Base-by-base conservation (phyloP, 2,888 invertebrate genomes). In the Hylaea fasciaria region DNA sequence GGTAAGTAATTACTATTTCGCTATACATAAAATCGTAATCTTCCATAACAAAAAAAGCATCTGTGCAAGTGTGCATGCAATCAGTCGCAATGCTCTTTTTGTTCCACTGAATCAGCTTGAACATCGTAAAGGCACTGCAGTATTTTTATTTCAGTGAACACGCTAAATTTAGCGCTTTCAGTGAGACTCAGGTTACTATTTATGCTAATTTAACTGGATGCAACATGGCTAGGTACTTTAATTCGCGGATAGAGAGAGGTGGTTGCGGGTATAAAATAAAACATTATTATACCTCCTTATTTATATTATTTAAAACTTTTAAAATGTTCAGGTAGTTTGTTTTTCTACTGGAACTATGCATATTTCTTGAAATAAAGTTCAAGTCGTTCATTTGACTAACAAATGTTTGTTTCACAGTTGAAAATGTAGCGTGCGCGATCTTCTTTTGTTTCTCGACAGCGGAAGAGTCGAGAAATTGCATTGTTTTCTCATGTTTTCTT, bases 401-500 rank as follows among this genome's bases (percentile, higher is more conserved):
- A 22, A 22, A 22, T 22, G 5, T 9, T 32, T 32, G 32, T 32
- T 32, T 8, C 32, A 10, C 32, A 7, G 32, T 9, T 32, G 5
- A 37, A 37, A 37, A 12, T 37, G 7, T 37, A 12, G 1, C 12
- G n/a, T 12, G 10, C 45, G 12, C 13, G 28, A 28, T n/a, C 12
- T 46, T 32, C 32, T 46, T 44, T 49, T 56, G 13, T n/a, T 22
- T 56, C 14, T 7, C 10, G 32, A 55, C 16, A 39, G 39, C 48
- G 13, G 29, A 13, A 12, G 45, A 29, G 37, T 46, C 32, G 35
- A 37, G 32, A 39, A n/a, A 49, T 44, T 40, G 29, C 16, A 2
- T 40, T 16, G 8, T 17, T 28, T 57, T 57, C n/a, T 49, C 28
- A n/a, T 40, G 10, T 40, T 54, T 28, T 29, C 43, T 45, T 50